These are phyloP conservation scores for Gisinianus flammeolus DNA, from an alignment of 2,888 invertebrate species.

Conservation along the genomic window DNA sequence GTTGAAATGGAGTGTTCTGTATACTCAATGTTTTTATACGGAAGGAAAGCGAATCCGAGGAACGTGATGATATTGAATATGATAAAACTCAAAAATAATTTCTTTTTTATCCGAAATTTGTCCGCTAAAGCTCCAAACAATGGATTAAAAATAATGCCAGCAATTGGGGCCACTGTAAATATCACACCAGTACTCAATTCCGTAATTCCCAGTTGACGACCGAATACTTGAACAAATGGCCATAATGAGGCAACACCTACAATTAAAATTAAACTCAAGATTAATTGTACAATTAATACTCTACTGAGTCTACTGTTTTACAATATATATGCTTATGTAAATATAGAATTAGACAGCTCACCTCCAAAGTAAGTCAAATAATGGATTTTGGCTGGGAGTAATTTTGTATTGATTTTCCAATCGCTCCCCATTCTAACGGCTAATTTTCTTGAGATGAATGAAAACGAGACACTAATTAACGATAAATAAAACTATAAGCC, in stretches of 20 bases:
- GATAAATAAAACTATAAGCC: neutral
- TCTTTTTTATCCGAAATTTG: slow-evolving; percentile 75
- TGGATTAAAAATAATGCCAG: slow-evolving; percentile 80
- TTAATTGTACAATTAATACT: neutral
- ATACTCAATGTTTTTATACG: slow-evolving; percentile 70
- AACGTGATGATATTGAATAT: slow-evolving; percentile 74
- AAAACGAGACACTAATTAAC: neutral
- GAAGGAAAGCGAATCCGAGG: slow-evolving; percentile 75
- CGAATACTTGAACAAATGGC: slow-evolving; percentile 72
- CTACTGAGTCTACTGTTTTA: neutral
- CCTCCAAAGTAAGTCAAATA: slow-evolving; percentile 89
- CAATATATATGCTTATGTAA: neutral
- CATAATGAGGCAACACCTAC: slow-evolving; percentile 83
- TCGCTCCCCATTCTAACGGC: neutral
- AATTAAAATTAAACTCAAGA: slow-evolving; percentile 55
- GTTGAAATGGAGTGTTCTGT: slow-evolving; percentile 60
- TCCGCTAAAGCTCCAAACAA: slow-evolving; percentile 82
- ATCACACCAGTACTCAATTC: slow-evolving; percentile 77
- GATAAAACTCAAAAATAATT: slow-evolving; percentile 75
- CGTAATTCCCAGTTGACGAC: slow-evolving; percentile 81
- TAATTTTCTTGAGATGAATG: neutral
- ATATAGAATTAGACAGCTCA: slow-evolving; percentile 64
- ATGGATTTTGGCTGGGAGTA: slow-evolving; percentile 85
- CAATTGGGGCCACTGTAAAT: slow-evolving; percentile 68
- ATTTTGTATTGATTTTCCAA: slow-evolving; percentile 70